Conservation (phyloP, 2,113 vertebrate genomes). For the Melanostigma gelatinosum region DNA sequence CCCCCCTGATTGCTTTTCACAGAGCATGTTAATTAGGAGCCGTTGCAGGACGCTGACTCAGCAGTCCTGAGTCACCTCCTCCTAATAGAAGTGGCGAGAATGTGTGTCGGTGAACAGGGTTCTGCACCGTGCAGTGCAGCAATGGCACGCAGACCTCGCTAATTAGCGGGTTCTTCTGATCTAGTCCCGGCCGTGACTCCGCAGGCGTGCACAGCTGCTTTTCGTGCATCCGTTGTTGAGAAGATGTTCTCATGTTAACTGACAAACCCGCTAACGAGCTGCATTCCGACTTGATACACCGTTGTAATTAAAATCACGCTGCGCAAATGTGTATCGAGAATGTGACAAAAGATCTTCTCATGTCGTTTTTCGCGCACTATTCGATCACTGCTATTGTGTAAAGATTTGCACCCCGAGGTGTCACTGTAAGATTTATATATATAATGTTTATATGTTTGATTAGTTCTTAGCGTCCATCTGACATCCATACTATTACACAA, state of each 20-base stretch:
- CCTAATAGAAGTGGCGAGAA: conserved; percentile 27
- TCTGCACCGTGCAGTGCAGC: background rate
- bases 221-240: background rate
- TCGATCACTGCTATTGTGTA: background rate
- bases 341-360: background rate
- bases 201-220: conserved; percentile 4
- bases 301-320: background rate
- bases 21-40: conserved; percentile 65
- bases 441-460: too few species aligned
- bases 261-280: conserved; percentile 8
- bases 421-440: too few species aligned
- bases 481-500: too few species aligned
- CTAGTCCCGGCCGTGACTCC: conserved; percentile 27
- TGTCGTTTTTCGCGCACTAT: background rate
- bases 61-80: conserved; percentile 9
- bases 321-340: background rate
- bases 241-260: background rate
- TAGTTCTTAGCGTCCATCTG: too few species aligned
- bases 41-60: conserved; percentile 40
- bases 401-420: conserved; percentile 21
- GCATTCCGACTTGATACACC: conserved; percentile 15
- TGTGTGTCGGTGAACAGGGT: conserved; percentile 18
- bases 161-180: conserved; percentile 57
- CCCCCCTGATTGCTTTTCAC: conserved; percentile 60
- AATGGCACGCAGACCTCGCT: background rate